Base-by-base conservation (phyloP, 2,113 vertebrate species). In the Alligator mississippiensis region DNA sequence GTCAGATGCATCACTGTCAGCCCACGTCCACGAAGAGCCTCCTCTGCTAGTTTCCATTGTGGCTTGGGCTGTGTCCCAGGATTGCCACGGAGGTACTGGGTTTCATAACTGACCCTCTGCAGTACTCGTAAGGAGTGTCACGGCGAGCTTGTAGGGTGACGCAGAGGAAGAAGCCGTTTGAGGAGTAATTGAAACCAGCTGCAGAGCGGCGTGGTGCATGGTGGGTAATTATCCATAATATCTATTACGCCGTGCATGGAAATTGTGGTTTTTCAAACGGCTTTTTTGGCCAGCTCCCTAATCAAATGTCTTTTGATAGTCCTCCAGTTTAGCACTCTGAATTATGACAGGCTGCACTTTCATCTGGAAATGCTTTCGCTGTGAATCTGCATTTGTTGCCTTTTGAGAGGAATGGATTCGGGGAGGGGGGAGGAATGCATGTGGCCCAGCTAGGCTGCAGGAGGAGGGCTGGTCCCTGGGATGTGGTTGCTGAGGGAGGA, bases 151-250 rank as follows among this genome's bases (percentile, higher is more conserved):
- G 38, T 30, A 19, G 96, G 95, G 94, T 96, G 96, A 95, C 94
- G 93, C 83, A 66, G 92, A 96, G 97, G 96, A 97, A 94, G 97
- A 82, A 96, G 97, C 96, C 88, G 96, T 85, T 94, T 64, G 96
- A 93, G 96, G 58, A 90, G 90, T 97, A 98, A 98, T 97, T 96
- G 97, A 93, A 97, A 97, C 96, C 98, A 98, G 97, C 98, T 98
- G 97, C 90, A 85, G 96, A 25, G 4, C 94, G 1, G 79, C 96
- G 97, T 97, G 91, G 96, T 57, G 89, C 97, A 93, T 78, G 97
- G 95, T 98, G 97, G 97, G 97, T 97, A 92, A 97, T 97, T 96
- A 96, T 97, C 98, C 97, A 88, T 95, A 95, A 97, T 97, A 95
- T 96, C 95, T 94, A 95, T 94, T 96, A 95, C 2, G 55, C 97